These are phyloP conservation scores for Alsophila aescularia DNA, from an alignment of 2,888 invertebrate genomes.

Conservation along the genomic window DNA sequence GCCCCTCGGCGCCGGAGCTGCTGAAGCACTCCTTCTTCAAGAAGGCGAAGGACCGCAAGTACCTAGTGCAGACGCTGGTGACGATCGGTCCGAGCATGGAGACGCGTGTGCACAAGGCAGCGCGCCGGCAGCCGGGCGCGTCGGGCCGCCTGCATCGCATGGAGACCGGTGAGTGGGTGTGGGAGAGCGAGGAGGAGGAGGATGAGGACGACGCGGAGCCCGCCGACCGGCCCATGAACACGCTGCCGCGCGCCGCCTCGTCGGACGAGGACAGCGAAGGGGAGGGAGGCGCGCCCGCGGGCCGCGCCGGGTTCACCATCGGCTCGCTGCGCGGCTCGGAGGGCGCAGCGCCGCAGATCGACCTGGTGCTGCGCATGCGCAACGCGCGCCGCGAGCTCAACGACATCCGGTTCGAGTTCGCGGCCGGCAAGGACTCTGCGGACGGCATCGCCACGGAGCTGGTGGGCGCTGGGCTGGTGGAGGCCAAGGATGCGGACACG, in stretches of 20 bases:
- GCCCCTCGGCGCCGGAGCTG: slow-evolving; percentile 98
- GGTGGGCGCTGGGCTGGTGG: slow-evolving; percentile 98
- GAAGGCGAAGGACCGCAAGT: slow-evolving; percentile 97
- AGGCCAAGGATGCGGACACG: slow-evolving; percentile 94
- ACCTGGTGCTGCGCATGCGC: slow-evolving; percentile 95
- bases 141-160: slow-evolving; percentile 95
- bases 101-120: slow-evolving; percentile 95
- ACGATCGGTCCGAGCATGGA: slow-evolving; percentile 95
- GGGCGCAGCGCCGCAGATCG: slow-evolving; percentile 85
- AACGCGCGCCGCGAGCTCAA: slow-evolving; percentile 97
- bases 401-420: slow-evolving; percentile 99
- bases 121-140: slow-evolving; percentile 93
- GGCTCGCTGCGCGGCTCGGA: slow-evolving; percentile 41
- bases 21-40: slow-evolving; percentile 99
- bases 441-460: slow-evolving; percentile 99
- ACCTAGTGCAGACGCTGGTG: slow-evolving; percentile 93
- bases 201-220: slow-evolving; percentile 81
- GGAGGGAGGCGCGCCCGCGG: slow-evolving; percentile 41
- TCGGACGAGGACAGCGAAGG: slow-evolving; percentile 85
- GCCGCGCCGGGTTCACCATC: slow-evolving; percentile 34
- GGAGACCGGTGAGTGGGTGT: slow-evolving; percentile 98
- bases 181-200: slow-evolving; percentile 97
- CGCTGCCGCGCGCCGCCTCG: slow-evolving; percentile 84
- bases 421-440: slow-evolving; percentile 94
- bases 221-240: slow-evolving; percentile 86